These are phyloP conservation scores for Xylota sylvarum DNA, from an alignment of 2,888 invertebrate species.

Conservation along the genomic window DNA sequence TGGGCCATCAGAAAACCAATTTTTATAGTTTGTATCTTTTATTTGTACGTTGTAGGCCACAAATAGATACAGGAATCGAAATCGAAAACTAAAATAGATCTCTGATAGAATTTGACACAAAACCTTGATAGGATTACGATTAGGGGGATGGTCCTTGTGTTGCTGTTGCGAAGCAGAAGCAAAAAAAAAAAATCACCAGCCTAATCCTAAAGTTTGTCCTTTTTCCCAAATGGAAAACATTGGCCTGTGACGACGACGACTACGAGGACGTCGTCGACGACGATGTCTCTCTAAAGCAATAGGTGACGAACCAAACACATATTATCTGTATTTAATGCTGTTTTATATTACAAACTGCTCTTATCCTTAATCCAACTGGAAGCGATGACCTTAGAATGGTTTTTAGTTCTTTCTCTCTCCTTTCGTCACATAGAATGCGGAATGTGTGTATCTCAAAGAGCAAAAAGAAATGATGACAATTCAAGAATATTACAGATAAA, in stretches of 20 bases:
- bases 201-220: constrained; percentile 25
- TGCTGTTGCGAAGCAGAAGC: neutral
- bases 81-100: constrained; percentile 53
- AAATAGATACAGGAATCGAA: constrained; percentile 37
- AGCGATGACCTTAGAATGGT: constrained; percentile 45
- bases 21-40: constrained; percentile 31
- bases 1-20: constrained; percentile 30
- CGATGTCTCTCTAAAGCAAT: constrained; percentile 12
- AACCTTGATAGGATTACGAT: constrained; percentile 61
- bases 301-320: constrained; percentile 57
- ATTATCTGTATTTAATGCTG: constrained; percentile 64
- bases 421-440: neutral
- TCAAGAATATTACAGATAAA: constrained; percentile 74
- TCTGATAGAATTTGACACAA: constrained; percentile 46
- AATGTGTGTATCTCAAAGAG: neutral
- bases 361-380: constrained; percentile 61
- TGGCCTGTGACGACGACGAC: neutral
- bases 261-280: neutral
- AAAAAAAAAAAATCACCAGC: neutral
- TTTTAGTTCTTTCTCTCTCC: neutral
- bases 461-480: constrained; percentile 66
- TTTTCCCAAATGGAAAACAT: constrained; percentile 23
- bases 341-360: constrained; percentile 58
- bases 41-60: neutral
- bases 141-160: constrained; percentile 15